phyloP scores from a whole-genome alignment of 1,140 invertebrate genomes.

The Drosophila melanica region DNA sequence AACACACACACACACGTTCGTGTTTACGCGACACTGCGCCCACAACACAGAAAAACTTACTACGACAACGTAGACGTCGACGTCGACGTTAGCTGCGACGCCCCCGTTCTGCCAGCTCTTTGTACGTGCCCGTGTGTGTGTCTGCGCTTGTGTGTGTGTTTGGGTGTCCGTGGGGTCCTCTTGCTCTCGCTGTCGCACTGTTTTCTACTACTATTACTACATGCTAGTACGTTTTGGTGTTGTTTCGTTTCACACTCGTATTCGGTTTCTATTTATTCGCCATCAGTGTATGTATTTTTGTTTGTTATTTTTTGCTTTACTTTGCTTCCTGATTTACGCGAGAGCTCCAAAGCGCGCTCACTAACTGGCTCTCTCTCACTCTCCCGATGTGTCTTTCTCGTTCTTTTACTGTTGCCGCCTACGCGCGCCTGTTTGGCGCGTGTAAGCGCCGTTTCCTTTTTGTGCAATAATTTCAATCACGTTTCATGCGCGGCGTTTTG shows the following conservation, averaged over 20 bases:
- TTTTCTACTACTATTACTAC: constrained; percentile 76
- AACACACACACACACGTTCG: constrained; percentile 30
- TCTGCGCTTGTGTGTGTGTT: constrained; percentile 21
- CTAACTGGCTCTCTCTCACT: constrained; percentile 10
- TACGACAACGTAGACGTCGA: constrained; percentile 54
- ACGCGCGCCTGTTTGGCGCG: constrained; percentile 57
- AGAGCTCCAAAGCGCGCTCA: constrained; percentile 36
- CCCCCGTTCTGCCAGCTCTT: constrained; percentile 17
- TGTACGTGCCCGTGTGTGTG: constrained; percentile 5
- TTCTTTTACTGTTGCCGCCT: constrained; percentile 50
- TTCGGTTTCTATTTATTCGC: constrained; percentile 77
- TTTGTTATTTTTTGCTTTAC: constrained; percentile 72
- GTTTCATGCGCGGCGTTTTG: constrained; percentile 59
- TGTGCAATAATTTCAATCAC: constrained; percentile 79
- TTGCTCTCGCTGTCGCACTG: constrained; percentile 32
- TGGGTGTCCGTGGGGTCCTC: constrained; percentile 50
- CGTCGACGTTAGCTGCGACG: constrained; percentile 25
- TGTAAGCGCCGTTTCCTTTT: constrained; percentile 73
- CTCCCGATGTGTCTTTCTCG: constrained; percentile 16
- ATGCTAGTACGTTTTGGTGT: constrained; percentile 72
- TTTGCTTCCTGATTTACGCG: constrained; percentile 66
- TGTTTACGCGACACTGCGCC: constrained; percentile 44
- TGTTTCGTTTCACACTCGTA: constrained; percentile 67
- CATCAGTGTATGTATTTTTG: constrained; percentile 62
- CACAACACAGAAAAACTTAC: constrained; percentile 68